phyloP scores from a whole-genome alignment of 2,888 invertebrate species.

The Eilema depressum region DNA sequence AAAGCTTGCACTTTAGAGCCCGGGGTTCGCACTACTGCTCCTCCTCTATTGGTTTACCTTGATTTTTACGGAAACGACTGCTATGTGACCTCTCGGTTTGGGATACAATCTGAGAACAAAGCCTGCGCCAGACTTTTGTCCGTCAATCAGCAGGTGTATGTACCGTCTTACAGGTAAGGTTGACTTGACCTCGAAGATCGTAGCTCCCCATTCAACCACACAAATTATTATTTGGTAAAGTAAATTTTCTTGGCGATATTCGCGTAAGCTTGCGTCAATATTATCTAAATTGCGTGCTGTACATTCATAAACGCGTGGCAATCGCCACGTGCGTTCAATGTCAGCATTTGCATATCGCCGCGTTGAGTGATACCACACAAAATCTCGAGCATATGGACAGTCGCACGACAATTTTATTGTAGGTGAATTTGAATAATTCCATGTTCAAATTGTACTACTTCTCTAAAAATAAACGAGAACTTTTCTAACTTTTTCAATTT shows the following conservation, averaged over 20 bases:
- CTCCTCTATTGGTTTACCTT: no score
- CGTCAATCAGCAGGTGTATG: neutral
- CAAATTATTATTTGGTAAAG: neutral
- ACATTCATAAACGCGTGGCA: conserved; percentile 41
- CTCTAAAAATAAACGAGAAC: no score
- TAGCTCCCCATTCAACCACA: no score
- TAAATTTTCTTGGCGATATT: neutral
- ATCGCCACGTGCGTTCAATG: conserved; percentile 62
- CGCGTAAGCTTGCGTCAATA: neutral
- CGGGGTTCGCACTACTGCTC: no score
- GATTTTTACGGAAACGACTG: no score
- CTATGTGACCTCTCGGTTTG: no score
- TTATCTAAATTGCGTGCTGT: conserved; percentile 42
- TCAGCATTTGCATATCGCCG: conserved; percentile 63
- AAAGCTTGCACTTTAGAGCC: neutral
- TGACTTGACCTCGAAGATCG: neutral
- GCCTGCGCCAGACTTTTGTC: neutral
- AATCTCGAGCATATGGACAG: conserved; percentile 66
- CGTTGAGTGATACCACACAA: conserved; percentile 55
- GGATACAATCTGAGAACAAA: no score
- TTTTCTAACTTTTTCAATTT: neutral
- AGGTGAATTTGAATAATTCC: conserved; percentile 50
- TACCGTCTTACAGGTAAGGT: neutral
- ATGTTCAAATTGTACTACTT: conserved; percentile 40
- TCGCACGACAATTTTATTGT: conserved; percentile 60